These are phyloP conservation scores for Carabus problematicus DNA, from an alignment of 2,888 invertebrate genomes.

Conservation along the genomic window DNA sequence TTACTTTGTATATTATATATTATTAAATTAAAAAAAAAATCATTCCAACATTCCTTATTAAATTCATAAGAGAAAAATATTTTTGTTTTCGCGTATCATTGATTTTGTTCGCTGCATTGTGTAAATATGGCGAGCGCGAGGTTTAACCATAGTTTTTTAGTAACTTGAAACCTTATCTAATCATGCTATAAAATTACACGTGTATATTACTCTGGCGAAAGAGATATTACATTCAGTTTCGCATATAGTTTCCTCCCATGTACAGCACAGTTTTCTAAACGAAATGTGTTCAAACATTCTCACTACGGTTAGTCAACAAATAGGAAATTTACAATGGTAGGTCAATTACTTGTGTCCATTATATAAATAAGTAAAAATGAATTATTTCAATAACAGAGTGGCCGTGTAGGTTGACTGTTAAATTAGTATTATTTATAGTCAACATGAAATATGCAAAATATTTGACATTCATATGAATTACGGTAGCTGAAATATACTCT, in stretches of 20 bases:
- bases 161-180: slow-evolving; percentile 31
- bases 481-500: too few relatives aligned
- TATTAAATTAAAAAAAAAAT: too few relatives aligned
- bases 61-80: not conserved
- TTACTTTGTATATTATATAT: too few relatives aligned
- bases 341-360: not conserved
- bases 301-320: not conserved
- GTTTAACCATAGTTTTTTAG: not conserved
- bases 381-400: too few relatives aligned
- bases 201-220: slow-evolving; percentile 4
- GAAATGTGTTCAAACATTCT: slow-evolving; percentile 1
- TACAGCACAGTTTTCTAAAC: not conserved
- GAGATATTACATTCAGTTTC: not conserved
- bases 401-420: too few relatives aligned
- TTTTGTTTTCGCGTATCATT: too few relatives aligned
- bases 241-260: not conserved
- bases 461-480: too few relatives aligned
- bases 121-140: too few relatives aligned
- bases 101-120: too few relatives aligned
- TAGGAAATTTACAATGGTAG: not conserved
- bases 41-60: not conserved
- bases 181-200: slow-evolving; percentile 26
- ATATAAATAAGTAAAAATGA: too few relatives aligned
- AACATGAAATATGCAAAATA: too few relatives aligned
- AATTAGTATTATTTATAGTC: too few relatives aligned